A percentile compares a stretch with the other conserved stretches of the same genome.
phyloP scores from a whole-genome alignment of 2,797 vertebrate genomes.

The Novumbra hubbsi region DNA sequence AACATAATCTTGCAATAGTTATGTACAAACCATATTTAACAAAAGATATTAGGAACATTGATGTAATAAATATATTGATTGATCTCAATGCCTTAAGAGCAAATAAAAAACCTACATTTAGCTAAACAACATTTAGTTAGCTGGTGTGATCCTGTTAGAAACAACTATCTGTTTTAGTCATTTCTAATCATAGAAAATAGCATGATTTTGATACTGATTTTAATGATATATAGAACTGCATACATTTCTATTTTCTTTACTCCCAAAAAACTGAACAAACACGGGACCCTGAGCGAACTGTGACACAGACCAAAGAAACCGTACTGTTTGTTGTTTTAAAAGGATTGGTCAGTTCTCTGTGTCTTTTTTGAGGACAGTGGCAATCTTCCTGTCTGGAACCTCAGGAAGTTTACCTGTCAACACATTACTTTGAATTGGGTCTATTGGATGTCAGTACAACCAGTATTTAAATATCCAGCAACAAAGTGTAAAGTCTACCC shows the following conservation, averaged over 20 bases:
- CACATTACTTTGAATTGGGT: constrained; percentile 48
- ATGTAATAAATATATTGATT: background rate
- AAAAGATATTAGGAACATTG: background rate
- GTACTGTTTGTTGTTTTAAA: constrained; percentile 71
- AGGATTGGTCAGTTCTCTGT: constrained; percentile 58
- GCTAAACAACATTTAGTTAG: no score
- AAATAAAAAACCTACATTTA: no score
- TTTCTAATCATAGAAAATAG: no score
- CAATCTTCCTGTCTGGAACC: constrained; percentile 60
- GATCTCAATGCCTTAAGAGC: background rate
- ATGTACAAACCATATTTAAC: background rate
- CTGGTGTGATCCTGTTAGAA: no score
- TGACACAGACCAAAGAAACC: no score
- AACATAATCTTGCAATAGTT: background rate
- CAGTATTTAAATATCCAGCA: constrained; percentile 80
- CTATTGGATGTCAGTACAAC: constrained; percentile 68
- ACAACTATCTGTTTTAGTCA: no score
- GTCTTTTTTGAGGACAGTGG: constrained; percentile 56
- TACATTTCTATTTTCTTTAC: no score
- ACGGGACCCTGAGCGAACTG: no score
- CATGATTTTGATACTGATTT: no score
- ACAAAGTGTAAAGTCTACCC: constrained; percentile 75
- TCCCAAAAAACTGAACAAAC: no score
- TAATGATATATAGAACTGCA: no score
- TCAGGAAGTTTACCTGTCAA: constrained; percentile 43